Conservation (phyloP, 2,113 vertebrate genomes). For the Sylvia atricapilla region DNA sequence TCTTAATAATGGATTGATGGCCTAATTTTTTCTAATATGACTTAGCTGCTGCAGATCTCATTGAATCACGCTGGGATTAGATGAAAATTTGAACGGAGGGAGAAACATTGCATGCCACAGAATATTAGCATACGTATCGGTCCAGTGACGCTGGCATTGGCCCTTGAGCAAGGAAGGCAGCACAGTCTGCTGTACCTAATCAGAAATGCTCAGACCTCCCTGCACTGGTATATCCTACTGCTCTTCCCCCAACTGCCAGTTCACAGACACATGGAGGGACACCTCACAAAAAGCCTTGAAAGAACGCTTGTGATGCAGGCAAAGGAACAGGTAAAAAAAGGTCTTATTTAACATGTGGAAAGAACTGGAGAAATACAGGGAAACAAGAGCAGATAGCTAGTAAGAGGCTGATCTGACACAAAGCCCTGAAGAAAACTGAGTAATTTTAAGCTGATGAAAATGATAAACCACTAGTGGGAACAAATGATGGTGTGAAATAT, state of each 20-base stretch:
- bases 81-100: slow-evolving; percentile 30
- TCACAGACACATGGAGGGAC: background rate
- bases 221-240: background rate
- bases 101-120: slow-evolving; percentile 17
- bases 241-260: background rate
- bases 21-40: slow-evolving; percentile 53
- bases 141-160: slow-evolving; percentile 11
- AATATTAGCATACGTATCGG: slow-evolving; percentile 8
- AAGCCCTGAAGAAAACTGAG: background rate
- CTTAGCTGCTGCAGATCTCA: slow-evolving; percentile 51
- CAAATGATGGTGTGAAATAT: background rate
- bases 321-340: background rate
- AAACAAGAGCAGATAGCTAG: background rate
- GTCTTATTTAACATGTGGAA: background rate
- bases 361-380: background rate
- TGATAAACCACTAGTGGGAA: background rate
- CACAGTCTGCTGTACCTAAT: background rate
- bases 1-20: slow-evolving; percentile 49
- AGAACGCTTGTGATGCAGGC: background rate
- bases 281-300: background rate
- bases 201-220: background rate
- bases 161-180: slow-evolving; percentile 1
- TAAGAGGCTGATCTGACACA: background rate
- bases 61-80: slow-evolving; percentile 16
- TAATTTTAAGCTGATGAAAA: slow-evolving; percentile 5